Evolutionary conservation across 2,888 invertebrate species (phyloP), one percentile per base, ranked within the genome.

Genomic region (Venusia cambrica): DNA sequence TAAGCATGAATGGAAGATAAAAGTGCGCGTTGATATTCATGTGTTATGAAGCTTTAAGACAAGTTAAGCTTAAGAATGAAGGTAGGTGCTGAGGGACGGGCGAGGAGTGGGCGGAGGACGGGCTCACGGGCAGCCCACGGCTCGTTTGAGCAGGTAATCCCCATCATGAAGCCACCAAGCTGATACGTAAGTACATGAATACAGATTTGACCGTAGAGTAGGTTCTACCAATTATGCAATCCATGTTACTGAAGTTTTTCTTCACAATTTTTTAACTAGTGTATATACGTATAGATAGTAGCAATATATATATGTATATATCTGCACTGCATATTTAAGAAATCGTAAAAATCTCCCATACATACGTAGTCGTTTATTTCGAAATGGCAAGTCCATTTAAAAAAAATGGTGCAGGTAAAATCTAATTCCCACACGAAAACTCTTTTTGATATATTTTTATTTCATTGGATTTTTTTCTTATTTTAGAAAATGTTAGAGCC

Each of bases 51-150:
- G 68, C 69, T 66, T n/a, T 50, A 40, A 42, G 66, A 67, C 54
- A 68, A 57, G 72, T 73, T 69, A 68, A 52, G 25, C 63, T 66
- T 74, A 73, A 65, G 39, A 67, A 75, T 73, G 73, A 65, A 69
- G 34, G 59, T 66, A 60, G 55, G 71, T 77, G 72, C 69, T 25
- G 66, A 67, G 60, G 57, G 31, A 58, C 67, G 70, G 63, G 43
- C 62, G 68, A 70, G 65, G 69, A 63, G 27, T 28, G 69, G 73
- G 71, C 60, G 66, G 60, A 54, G 61, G 69, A n/a, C n/a, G n/a
- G n/a, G n/a, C n/a, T n/a, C 63, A 62, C 62, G 68, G 68, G 70
- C 66, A 75, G 83, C 89, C 90, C 90, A 89, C 83, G 81, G 81
- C 81, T 81, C 83, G 83, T 78, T 75, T 59, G 64, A 72, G n/a